phyloP scores from a whole-genome alignment of 1,140 invertebrate genomes.

The Limonius californicus region DNA sequence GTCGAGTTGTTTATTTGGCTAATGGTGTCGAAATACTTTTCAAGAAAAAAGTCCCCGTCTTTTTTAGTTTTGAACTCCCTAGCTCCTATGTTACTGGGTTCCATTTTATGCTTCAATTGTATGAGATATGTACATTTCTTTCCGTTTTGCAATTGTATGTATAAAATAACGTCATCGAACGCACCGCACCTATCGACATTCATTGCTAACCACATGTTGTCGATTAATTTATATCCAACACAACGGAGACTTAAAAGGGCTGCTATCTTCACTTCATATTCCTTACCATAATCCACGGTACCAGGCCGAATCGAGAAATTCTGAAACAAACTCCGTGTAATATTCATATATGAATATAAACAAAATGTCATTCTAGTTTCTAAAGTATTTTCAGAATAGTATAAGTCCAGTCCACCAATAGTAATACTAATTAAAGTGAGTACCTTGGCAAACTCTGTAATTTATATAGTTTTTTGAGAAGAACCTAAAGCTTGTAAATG shows the following conservation, averaged over 20 bases:
- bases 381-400: too few relatives aligned
- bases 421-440: too few relatives aligned
- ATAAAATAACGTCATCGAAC: neutral
- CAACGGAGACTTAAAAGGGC: neutral
- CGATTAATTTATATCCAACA: neutral
- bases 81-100: too few relatives aligned
- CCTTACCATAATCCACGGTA: neutral
- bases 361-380: too few relatives aligned
- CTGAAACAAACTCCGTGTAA: too few relatives aligned
- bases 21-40: neutral
- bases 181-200: neutral
- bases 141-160: neutral
- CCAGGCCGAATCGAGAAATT: neutral
- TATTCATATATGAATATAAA: too few relatives aligned
- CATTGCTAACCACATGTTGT: neutral
- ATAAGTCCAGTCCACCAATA: too few relatives aligned
- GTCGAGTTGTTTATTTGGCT: neutral
- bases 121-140: neutral
- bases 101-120: neutral
- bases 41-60: neutral
- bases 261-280: neutral
- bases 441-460: too few relatives aligned
- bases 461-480: too few relatives aligned
- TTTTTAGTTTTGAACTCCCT: neutral
- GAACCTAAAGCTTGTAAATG: too few relatives aligned